Conservation (phyloP, 2,888 invertebrate genomes). For the Drosophila mulleri region DNA sequence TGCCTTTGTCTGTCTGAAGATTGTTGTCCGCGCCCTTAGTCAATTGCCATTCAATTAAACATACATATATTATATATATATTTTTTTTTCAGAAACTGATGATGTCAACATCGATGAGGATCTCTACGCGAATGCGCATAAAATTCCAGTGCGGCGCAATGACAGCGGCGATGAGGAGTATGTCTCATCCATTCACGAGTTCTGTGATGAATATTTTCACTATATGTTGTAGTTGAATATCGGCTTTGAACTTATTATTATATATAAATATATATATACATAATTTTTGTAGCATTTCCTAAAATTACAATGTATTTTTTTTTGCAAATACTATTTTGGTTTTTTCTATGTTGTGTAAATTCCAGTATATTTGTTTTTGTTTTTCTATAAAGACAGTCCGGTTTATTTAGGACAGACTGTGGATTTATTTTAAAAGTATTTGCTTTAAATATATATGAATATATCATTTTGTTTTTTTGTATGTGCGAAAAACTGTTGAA, state of each 20-base stretch:
- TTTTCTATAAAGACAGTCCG: conserved; percentile 40
- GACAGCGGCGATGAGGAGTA: conserved; percentile 82
- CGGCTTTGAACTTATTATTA: not conserved
- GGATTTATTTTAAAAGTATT: conserved; percentile 53
- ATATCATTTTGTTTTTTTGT: conserved; percentile 35
- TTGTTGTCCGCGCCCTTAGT: not conserved
- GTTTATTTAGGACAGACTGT: conserved; percentile 38
- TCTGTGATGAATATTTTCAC: conserved; percentile 82
- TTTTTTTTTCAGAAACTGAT: conserved; percentile 52
- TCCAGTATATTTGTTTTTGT: conserved; percentile 16
- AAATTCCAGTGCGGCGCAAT: conserved; percentile 74
- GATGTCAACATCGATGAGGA: conserved; percentile 82
- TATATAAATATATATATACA: conserved; percentile 1
- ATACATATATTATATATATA: conserved; percentile 3
- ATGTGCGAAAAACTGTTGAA: conserved; percentile 46
- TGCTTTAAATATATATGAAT: conserved; percentile 52
- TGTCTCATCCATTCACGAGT: conserved; percentile 71
- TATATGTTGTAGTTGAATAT: conserved; percentile 62
- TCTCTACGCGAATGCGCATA: conserved; percentile 83
- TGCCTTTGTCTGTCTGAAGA: not conserved
- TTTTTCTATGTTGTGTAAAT: conserved; percentile 6
- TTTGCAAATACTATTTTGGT: not conserved
- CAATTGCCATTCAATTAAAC: conserved; percentile 37
- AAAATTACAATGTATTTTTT: conserved; percentile 8
- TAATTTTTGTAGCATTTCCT: conserved; percentile 19